phyloP scores from a whole-genome alignment of 1,140 invertebrate genomes.

The Drosophila lini region DNA sequence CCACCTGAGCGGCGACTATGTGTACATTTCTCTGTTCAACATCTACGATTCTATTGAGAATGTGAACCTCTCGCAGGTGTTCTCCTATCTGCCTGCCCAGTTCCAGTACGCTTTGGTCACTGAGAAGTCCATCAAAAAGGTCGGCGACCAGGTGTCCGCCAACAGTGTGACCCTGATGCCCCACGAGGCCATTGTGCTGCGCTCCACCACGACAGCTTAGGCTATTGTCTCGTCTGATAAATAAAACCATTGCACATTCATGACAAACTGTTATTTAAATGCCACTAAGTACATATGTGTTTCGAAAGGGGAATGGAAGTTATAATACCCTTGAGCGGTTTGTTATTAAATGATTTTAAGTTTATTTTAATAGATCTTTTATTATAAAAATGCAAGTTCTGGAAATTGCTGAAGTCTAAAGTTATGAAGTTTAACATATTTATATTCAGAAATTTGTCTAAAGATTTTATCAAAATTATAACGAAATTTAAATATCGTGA shows the following conservation, averaged over 20 bases:
- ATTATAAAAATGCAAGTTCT: too few relatives aligned
- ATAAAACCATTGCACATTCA: slow-evolving; percentile 24
- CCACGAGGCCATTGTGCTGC: slow-evolving; percentile 69
- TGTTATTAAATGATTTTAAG: too few relatives aligned
- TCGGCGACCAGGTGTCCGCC: slow-evolving; percentile 58
- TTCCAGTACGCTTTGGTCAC: slow-evolving; percentile 77
- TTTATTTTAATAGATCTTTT: too few relatives aligned
- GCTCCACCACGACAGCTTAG: slow-evolving; percentile 58
- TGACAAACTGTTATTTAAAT: slow-evolving; percentile 7
- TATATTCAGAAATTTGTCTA: too few relatives aligned
- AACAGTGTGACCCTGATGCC: slow-evolving; percentile 73
- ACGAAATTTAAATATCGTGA: too few relatives aligned
- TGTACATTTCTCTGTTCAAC: slow-evolving; percentile 75
- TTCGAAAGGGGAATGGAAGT: not conserved
- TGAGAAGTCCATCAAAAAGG: slow-evolving; percentile 67
- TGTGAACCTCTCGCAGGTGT: slow-evolving; percentile 61
- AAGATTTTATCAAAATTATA: not conserved
- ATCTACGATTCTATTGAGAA: slow-evolving; percentile 71
- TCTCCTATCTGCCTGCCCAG: slow-evolving; percentile 52
- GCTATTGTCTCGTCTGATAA: not conserved
- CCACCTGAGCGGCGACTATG: slow-evolving; percentile 53
- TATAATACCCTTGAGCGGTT: not conserved
- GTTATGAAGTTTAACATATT: not conserved
- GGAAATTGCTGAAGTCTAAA: not conserved
- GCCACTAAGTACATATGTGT: not conserved